Conservation (phyloP, 2,113 vertebrate genomes). For the Coptodon bakossiorum region DNA sequence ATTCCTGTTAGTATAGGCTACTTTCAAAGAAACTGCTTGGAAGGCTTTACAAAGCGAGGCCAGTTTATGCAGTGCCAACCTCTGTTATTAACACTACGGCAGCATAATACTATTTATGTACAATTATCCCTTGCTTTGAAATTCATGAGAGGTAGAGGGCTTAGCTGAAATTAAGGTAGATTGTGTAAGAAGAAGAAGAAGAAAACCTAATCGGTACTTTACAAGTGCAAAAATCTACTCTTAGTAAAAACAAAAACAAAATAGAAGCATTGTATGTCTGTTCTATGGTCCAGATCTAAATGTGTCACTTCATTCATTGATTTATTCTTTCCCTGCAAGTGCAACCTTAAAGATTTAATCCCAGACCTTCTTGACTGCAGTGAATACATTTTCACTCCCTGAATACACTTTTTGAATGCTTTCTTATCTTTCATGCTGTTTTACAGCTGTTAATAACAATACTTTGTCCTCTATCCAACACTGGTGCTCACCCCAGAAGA, state of each 20-base stretch:
- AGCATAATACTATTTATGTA: neutral
- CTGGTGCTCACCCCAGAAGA: neutral
- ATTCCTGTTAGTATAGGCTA: neutral
- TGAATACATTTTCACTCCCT: accelerated
- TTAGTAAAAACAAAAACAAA: neutral
- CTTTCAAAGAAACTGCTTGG: neutral
- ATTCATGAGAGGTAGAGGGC: neutral
- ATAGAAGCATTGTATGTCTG: neutral
- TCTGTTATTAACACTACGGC: neutral
- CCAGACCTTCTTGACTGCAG: neutral
- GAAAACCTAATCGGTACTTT: neutral
- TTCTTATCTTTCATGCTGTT: neutral
- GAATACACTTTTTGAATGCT: neutral
- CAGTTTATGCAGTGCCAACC: neutral
- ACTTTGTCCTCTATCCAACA: neutral
- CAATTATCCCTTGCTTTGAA: neutral
- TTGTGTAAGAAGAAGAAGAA: neutral
- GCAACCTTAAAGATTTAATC: neutral
- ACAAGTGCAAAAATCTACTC: neutral
- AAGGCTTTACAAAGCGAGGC: neutral
- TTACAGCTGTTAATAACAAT: neutral
- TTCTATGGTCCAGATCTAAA: neutral
- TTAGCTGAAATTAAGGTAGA: neutral
- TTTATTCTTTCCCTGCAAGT: neutral
- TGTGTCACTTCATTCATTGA: neutral